Conservation (phyloP, 2,113 vertebrate species). For the Gila orcuttii region DNA sequence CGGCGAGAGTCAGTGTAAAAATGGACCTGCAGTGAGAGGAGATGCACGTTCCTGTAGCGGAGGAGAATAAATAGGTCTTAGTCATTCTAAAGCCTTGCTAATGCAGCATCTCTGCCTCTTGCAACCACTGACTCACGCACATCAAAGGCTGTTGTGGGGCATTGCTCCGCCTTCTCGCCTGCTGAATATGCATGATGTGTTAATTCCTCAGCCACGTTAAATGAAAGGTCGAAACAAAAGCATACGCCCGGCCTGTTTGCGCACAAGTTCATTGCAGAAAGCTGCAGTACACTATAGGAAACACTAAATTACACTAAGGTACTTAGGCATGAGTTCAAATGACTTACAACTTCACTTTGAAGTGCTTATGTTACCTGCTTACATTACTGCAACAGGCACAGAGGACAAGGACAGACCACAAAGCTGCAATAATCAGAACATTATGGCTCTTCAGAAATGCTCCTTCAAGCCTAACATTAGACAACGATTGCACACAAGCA, state of each 20-base stretch:
- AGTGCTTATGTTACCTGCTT: background rate
- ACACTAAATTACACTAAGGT: background rate
- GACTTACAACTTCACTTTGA: background rate
- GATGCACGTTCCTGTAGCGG: constrained; percentile 25
- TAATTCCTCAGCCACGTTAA: constrained; percentile 55
- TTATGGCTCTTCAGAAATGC: constrained; percentile 42
- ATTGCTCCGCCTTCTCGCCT: constrained; percentile 53
- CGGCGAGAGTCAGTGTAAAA: constrained; percentile 19
- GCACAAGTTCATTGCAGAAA: constrained; percentile 26
- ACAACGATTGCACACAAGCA: constrained; percentile 39
- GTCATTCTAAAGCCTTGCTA: constrained; percentile 44
- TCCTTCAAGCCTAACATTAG: constrained; percentile 41
- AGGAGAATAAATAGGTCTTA: constrained; percentile 41
- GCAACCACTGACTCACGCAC: constrained; percentile 48
- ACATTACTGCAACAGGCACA: constrained; percentile 49
- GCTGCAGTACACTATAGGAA: background rate
- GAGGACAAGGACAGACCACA: background rate
- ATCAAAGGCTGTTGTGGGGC: constrained; percentile 60
- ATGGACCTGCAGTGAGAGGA: constrained; percentile 17
- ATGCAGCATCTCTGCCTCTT: constrained; percentile 44
- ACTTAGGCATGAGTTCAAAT: background rate
- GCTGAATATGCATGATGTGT: constrained; percentile 64
- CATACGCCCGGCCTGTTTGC: constrained; percentile 16
- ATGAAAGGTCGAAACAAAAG: constrained; percentile 53
- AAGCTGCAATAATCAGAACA: constrained; percentile 29